Percentiles rank a stretch among this genome's conserved stretches.
Evolutionary conservation across 2,113 vertebrate genomes (phyloP).

Genomic region (Peromyscus polionotus): DNA sequence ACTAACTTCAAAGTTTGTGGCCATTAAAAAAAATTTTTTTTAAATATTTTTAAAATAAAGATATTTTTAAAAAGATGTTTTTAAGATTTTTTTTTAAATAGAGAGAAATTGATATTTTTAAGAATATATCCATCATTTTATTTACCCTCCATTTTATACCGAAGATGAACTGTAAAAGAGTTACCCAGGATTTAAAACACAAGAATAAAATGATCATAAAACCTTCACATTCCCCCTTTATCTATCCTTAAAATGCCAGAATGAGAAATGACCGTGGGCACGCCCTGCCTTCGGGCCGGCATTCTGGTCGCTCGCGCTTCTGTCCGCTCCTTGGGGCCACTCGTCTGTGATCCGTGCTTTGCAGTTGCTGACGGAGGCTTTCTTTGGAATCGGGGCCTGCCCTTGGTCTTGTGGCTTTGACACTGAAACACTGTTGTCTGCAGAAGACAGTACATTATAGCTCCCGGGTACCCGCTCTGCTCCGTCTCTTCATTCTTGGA

Average conservation of each 20-base stretch:
- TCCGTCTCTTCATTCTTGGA: slow-evolving; percentile 88
- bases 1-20: slow-evolving; percentile 35
- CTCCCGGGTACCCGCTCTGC: slow-evolving; percentile 76
- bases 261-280: slow-evolving; percentile 66
- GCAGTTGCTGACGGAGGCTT: slow-evolving; percentile 69
- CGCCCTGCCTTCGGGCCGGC: not conserved
- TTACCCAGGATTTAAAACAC: slow-evolving; percentile 75
- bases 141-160: not conserved
- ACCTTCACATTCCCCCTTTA: slow-evolving; percentile 69
- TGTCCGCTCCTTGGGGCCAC: slow-evolving; percentile 75
- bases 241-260: slow-evolving; percentile 75
- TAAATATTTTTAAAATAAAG: not conserved
- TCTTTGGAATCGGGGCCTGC: slow-evolving; percentile 52
- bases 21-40: not conserved
- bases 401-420: slow-evolving; percentile 86
- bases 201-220: slow-evolving; percentile 72
- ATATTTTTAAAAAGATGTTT: not conserved
- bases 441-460: slow-evolving; percentile 79
- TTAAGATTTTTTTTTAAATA: not conserved
- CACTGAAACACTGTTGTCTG: slow-evolving; percentile 87
- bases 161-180: not conserved
- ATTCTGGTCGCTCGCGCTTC: slow-evolving; percentile 30
- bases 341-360: slow-evolving; percentile 78
- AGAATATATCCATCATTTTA: not conserved
- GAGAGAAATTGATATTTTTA: slow-evolving; percentile 37